Conservation (phyloP, 2,888 invertebrate species). For the Hedychridium roseum region DNA sequence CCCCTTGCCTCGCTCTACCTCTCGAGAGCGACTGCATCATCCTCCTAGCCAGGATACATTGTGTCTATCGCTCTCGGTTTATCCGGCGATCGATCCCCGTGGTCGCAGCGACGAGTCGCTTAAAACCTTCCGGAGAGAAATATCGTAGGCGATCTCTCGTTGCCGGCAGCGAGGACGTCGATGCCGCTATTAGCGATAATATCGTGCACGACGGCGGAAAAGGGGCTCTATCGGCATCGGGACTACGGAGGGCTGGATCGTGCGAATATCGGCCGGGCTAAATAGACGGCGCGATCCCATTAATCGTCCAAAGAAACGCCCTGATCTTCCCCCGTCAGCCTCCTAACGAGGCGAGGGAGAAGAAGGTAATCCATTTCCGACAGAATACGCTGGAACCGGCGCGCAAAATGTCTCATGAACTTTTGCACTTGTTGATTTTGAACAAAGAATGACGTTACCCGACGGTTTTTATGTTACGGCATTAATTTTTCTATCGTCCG, state of each 20-base stretch:
- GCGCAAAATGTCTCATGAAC: too few species aligned
- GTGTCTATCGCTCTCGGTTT: constrained; percentile 44
- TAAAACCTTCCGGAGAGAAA: constrained; percentile 43
- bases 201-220: constrained; percentile 34
- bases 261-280: constrained; percentile 39
- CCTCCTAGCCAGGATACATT: constrained; percentile 42
- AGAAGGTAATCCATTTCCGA: too few species aligned
- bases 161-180: constrained; percentile 40
- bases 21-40: constrained; percentile 9
- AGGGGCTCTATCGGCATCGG: constrained; percentile 9
- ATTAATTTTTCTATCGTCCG: too few species aligned
- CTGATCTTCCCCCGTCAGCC: too few species aligned
- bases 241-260: too few species aligned
- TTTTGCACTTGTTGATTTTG: too few species aligned
- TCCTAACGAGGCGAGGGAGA: too few species aligned
- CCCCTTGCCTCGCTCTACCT: not conserved
- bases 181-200: constrained; percentile 38
- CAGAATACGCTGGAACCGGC: too few species aligned
- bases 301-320: constrained; percentile 41
- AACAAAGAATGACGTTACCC: too few species aligned
- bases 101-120: constrained; percentile 30
- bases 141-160: constrained; percentile 42
- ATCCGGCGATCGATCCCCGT: constrained; percentile 43
- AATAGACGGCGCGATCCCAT: constrained; percentile 28
- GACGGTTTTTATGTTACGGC: too few species aligned